These are phyloP conservation scores for Heteractis magnifica DNA, from an alignment of 92 coral and sea anemone species.

Conservation along the genomic window DNA sequence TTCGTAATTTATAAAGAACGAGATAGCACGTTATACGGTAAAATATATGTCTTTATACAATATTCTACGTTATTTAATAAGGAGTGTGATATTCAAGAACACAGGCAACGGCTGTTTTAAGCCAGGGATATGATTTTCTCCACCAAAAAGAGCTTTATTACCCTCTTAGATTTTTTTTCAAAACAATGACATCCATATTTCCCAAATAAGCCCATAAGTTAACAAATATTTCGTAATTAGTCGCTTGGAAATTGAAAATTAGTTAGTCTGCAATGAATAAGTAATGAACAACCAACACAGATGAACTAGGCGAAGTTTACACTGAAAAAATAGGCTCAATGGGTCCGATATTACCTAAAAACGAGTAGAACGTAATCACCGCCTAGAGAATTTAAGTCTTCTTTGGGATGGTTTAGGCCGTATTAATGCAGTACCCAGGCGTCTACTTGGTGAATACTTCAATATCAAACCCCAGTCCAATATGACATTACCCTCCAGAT, in stretches of 20 bases:
- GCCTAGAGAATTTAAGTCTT: neutral
- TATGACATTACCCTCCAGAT: neutral
- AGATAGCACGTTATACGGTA: too few relatives aligned
- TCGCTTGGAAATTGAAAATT: neutral
- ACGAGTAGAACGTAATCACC: neutral
- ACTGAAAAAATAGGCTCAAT: neutral
- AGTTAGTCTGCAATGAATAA: neutral
- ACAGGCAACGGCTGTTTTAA: neutral
- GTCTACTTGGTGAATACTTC: neutral
- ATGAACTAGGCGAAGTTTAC: neutral
- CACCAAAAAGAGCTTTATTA: neutral
- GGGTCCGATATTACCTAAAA: neutral
- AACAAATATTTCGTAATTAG: neutral
- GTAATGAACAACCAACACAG: neutral
- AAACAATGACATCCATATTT: neutral
- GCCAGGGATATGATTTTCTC: neutral
- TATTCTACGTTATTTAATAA: neutral
- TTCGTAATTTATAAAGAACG: too few relatives aligned
- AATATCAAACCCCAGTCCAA: neutral
- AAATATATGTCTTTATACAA: too few relatives aligned
- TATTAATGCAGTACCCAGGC: neutral
- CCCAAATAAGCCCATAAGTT: conserved; percentile 1
- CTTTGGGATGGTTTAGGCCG: neutral
- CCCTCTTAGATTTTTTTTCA: neutral
- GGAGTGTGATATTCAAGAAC: neutral